Evolutionary conservation across 2,888 invertebrate species (phyloP), one percentile per base, ranked within the genome.

Genomic region (Perdita meconis): DNA sequence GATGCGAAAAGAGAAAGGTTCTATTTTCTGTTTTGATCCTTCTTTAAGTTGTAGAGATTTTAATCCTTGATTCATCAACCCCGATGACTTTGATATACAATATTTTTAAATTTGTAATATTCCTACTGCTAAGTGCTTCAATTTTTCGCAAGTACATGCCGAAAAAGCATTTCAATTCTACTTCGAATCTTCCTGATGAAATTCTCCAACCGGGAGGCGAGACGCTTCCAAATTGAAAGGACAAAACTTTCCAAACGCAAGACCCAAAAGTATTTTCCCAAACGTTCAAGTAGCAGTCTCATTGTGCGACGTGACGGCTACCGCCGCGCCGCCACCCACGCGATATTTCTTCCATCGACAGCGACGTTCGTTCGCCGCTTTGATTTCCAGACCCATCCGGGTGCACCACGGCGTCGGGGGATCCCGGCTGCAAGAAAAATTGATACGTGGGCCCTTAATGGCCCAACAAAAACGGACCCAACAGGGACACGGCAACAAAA

Each of bases 401-500:
- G 50, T 30, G 53, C 74, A 59, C n/a, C 60, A 42, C 64, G 64
- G 26, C 73, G 80, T 79, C 79, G 84, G 81, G 72, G 79, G 22
- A 19, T 86, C 70, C 68, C 64, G 56, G 79, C 63, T 59, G 53
- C 68, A 87, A 90, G 89, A 90, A 90, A 91, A 91, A 91, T 91
- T 91, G 89, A 91, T 90, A 91, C 90, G 90, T 89, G 89, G 90
- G 88, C 87, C 80, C 85, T 86, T 90, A 90, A 90, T 90, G 90
- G 90, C 71, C 84, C 87, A 83, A 88, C 87, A 88, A 91, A 90
- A 90, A 89, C 84, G 88, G 84, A 80, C 86, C 88, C 86, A 85
- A 89, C 88, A 88, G 87, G 83, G 89, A 89, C 89, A 88, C 87
- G 86, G 87, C 88, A 85, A 90, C 89, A 90, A 91, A 90, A 89